Evolutionary conservation across 2,888 invertebrate species (phyloP).

Genomic region (Rapana venosa): DNA sequence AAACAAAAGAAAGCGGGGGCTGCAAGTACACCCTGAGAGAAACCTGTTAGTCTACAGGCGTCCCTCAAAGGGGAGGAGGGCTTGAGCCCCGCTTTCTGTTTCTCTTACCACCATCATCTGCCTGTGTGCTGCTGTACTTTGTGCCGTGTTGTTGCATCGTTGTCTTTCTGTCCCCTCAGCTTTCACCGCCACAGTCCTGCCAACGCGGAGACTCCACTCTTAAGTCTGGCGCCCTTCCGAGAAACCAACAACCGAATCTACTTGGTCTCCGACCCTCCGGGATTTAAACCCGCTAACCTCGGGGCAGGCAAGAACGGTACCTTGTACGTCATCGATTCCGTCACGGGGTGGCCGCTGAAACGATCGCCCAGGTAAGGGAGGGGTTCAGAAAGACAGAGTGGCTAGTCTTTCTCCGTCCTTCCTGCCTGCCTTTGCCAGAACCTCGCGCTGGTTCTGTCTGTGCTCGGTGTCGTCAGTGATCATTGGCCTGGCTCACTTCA

Average conservation of each 20-base stretch:
- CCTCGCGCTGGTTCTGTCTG: neutral
- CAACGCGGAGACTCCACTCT: neutral
- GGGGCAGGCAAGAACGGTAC: constrained; percentile 29
- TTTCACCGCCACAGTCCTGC: neutral
- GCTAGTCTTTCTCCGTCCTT: neutral
- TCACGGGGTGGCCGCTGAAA: constrained; percentile 50
- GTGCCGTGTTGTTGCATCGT: neutral
- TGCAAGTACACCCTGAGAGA: too few species aligned
- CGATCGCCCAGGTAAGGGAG: constrained; percentile 54
- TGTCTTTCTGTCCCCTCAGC: constrained; percentile 27
- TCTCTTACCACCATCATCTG: neutral
- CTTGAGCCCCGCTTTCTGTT: too few species aligned
- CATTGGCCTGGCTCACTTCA: neutral
- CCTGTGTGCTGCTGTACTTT: neutral
- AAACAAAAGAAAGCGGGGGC: too few species aligned
- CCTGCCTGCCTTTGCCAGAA: neutral
- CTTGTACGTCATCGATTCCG: constrained; percentile 45
- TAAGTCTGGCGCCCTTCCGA: constrained; percentile 11
- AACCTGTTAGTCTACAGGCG: too few species aligned
- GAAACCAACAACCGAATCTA: constrained; percentile 34
- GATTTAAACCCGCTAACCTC: neutral
- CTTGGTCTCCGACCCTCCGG: constrained; percentile 23
- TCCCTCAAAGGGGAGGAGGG: too few species aligned
- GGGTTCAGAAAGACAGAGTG: neutral
- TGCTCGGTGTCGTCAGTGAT: neutral